These are phyloP conservation scores for Platysternon megacephalum DNA, from an alignment of 2,113 vertebrate genomes.

Conservation along the genomic window DNA sequence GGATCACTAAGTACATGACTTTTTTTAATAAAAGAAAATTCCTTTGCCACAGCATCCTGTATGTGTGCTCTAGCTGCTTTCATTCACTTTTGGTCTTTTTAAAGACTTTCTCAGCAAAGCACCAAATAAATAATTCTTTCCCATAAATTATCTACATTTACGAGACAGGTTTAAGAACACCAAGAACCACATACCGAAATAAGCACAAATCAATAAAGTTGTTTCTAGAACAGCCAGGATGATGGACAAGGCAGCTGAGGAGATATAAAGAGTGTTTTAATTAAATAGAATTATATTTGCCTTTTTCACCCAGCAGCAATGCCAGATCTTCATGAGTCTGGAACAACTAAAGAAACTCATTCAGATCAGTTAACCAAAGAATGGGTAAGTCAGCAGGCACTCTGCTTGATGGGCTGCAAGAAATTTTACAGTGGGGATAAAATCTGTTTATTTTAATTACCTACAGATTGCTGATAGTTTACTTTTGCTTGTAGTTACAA, in stretches of 20 bases:
- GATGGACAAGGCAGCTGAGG: conserved; percentile 46
- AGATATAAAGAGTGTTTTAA: conserved; percentile 53
- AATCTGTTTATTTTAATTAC: background rate
- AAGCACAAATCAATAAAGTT: conserved; percentile 66
- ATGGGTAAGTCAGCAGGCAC: background rate
- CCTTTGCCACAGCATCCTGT: background rate
- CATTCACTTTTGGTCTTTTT: conserved; percentile 17
- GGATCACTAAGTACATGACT: conserved; percentile 38
- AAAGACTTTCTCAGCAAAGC: conserved; percentile 38
- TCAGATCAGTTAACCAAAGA: conserved; percentile 30
- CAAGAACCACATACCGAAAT: conserved; percentile 47
- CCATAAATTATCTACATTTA: conserved; percentile 61
- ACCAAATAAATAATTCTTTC: conserved; percentile 56
- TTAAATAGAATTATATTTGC: conserved; percentile 43
- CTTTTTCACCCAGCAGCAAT: background rate
- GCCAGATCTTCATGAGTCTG: conserved; percentile 1
- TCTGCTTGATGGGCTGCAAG: background rate
- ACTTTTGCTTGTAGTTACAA: background rate
- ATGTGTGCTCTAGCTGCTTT: conserved; percentile 25
- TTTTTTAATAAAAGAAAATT: conserved; percentile 40
- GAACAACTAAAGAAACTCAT: background rate
- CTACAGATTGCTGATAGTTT: background rate
- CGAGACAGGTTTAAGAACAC: conserved; percentile 50
- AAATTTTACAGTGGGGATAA: background rate
- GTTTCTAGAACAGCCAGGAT: conserved; percentile 37